A percentile compares a stretch with the other conserved stretches of the same genome.
Conservation (phyloP, 2,113 vertebrate genomes). For the Equus przewalskii region DNA sequence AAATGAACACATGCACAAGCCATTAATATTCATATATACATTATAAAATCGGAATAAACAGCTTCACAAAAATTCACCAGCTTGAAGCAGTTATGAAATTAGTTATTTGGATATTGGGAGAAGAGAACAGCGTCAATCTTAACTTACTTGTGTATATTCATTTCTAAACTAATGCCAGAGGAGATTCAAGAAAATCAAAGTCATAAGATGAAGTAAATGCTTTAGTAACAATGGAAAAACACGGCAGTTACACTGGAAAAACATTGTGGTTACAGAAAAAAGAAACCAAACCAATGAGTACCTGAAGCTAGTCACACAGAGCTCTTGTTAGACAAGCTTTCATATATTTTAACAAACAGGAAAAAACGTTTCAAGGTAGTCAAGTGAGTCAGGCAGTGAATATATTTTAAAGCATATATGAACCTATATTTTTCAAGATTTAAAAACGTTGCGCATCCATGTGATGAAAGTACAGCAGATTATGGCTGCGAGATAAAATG, state of each 20-base stretch:
- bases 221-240: neutral
- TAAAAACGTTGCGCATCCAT: neutral
- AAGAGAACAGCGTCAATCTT: neutral
- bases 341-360: neutral
- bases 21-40: neutral
- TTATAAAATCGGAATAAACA: neutral
- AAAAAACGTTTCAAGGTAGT: neutral
- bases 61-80: neutral
- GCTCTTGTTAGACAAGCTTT: neutral
- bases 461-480: neutral
- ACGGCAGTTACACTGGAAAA: neutral
- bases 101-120: neutral
- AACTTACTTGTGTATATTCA: neutral
- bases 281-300: neutral
- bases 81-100: neutral
- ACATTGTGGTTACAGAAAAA: neutral
- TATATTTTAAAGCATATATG: neutral
- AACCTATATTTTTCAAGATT: neutral
- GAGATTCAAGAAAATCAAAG: neutral
- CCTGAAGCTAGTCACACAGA: neutral
- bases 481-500: neutral
- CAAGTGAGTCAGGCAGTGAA: neutral
- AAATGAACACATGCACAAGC: neutral
- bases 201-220: neutral
- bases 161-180: neutral